Base-by-base conservation (phyloP, 2,888 invertebrate species). In the Thera obeliscata region DNA sequence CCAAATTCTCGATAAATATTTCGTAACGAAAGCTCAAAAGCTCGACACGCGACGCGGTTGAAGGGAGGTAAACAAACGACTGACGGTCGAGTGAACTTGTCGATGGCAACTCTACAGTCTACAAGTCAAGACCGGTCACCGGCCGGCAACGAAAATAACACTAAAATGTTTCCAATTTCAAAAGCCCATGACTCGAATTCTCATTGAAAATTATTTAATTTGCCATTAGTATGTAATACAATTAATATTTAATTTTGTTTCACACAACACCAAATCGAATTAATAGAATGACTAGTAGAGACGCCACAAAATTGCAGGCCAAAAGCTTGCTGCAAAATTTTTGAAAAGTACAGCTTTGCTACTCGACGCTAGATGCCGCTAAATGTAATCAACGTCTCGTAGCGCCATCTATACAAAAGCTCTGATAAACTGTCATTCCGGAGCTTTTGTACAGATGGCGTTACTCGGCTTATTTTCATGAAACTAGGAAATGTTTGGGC, bases 331-430 rank as follows among this genome's bases (percentile, higher is more conserved):
- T 6, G 22, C 52, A 7, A 22, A 33, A 33, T 33, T 55, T 9
- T 1, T 33, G 6, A 61, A 46, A 22, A 33, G 48, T 41, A 57
- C 11, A 75, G 74, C 82, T 70, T 22, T 0, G 68, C 84, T 84
- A 86, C 74, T 83, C 73, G 69, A 58, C 79, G 64, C 48, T 74
- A 85, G 87, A 78, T 85, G 80, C 78, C 83, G 74, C 33, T 63
- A 46, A 8, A 8, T 46, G n/a, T 22, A 41, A 56, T 38, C 2
- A 5, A 22, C 7, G 33, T 3, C 3, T 33, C 33, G 52, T 1
- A 52, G 9, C 52, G 52, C 33, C 52, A 52, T 52, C 52, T 52
- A 2, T 52, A 3, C 33, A 33, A 33, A 52, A 52, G 52, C 52
- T 52, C 33, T 33, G n/a, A 6, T 43, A 35, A 49, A 9, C 8